Percentiles rank a stretch among this genome's conserved stretches.
Evolutionary conservation across 2,888 invertebrate species (phyloP).

Genomic region (Napeogenes inachia): DNA sequence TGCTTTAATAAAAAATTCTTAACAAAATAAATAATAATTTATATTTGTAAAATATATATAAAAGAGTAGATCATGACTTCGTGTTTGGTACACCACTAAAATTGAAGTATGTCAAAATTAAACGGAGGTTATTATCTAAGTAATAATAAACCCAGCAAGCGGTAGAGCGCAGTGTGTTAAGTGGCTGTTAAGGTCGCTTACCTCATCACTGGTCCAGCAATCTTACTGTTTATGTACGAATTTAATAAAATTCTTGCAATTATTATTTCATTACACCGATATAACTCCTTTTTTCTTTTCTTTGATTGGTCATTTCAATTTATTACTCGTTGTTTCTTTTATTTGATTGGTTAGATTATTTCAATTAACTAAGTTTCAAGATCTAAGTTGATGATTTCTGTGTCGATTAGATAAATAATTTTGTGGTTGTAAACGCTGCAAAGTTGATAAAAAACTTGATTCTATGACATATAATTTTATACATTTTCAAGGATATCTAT

Average conservation of each 20-base stretch:
- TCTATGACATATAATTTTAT: background rate
- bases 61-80: background rate
- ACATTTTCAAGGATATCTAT: slow-evolving; percentile 31
- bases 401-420: no score
- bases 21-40: background rate
- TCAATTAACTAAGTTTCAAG: background rate
- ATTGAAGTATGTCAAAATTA: slow-evolving; percentile 2
- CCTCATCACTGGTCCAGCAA: slow-evolving; percentile 60
- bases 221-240: slow-evolving; percentile 55
- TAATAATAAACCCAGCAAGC: slow-evolving; percentile 66
- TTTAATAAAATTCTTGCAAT: slow-evolving; percentile 46
- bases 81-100: no score
- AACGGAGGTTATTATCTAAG: slow-evolving; percentile 45
- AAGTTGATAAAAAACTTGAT: no score
- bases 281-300: slow-evolving; percentile 4
- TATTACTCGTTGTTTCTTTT: no score
- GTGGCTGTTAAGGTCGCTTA: slow-evolving; percentile 75
- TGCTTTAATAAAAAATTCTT: background rate
- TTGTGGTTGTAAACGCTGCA: no score
- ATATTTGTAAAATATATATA: background rate
- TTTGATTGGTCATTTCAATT: no score
- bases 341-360: background rate
- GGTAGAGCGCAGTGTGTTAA: slow-evolving; percentile 61
- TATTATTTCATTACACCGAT: slow-evolving; percentile 50
- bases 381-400: no score